Evolutionary conservation across 1,140 invertebrate genomes (phyloP).

Genomic region (Hormaphis cornu): DNA sequence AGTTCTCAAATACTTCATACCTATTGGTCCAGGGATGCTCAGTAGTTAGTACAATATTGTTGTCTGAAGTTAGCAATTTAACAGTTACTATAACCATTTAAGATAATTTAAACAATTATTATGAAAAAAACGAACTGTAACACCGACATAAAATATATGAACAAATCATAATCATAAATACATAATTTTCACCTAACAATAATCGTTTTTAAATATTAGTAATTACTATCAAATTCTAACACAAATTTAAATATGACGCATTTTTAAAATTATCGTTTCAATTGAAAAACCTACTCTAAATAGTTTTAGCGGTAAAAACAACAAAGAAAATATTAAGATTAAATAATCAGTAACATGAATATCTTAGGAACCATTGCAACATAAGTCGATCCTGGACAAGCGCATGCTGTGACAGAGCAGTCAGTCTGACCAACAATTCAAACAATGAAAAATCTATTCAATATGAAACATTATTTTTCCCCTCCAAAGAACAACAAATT

Average conservation of each 20-base stretch:
- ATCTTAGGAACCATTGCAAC: conserved; percentile 18
- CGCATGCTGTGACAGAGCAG: conserved; percentile 18
- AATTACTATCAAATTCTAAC: background rate
- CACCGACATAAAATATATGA: background rate
- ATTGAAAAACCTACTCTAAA: too few relatives aligned
- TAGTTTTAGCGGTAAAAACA: too few relatives aligned
- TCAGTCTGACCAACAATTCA: conserved; percentile 30
- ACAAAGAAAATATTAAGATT: too few relatives aligned
- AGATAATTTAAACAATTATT: background rate
- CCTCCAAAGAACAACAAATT: conserved; percentile 3
- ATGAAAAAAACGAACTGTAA: background rate
- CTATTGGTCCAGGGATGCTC: conserved; percentile 32
- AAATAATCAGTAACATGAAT: background rate
- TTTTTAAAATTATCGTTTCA: too few relatives aligned
- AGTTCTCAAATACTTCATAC: conserved; percentile 32
- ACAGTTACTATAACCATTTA: background rate
- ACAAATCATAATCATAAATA: background rate
- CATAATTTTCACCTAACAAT: background rate
- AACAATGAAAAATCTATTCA: conserved; percentile 28
- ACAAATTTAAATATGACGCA: too few relatives aligned
- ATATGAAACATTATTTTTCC: conserved; percentile 16
- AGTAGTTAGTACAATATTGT: conserved; percentile 8
- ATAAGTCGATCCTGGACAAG: background rate
- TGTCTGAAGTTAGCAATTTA: background rate
- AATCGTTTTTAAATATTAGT: background rate